Base-by-base conservation (phyloP, 2,888 invertebrate species). In the Thysanoteuthis rhombus region DNA sequence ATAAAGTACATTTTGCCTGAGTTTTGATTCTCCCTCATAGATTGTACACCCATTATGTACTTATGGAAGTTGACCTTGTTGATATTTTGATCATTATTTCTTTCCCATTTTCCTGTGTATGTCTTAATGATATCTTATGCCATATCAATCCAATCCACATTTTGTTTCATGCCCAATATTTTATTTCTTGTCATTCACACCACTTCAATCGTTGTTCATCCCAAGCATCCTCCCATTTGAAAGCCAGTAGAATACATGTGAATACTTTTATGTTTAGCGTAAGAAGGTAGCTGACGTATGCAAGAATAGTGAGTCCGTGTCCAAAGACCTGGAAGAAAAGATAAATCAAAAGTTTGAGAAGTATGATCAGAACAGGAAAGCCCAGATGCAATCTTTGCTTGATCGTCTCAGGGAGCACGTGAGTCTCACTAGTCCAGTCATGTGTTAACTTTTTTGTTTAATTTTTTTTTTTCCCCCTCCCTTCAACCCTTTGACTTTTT, bases 291-390 rank as follows among this genome's bases (percentile, higher is more conserved):
- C 96, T 93, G 96, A 96, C 93, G 95, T 95, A 40, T 96, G 95
- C 94, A 95, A 94, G 94, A 95, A 95, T 94, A 96, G 96, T 94
- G 96, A 96, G 93, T 95, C 94, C 93, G 95, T 96, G 95, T 95
- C 95, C 45, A 96, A 95, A 94, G 96, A 96, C 90, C 95, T 96
- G 93, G 95, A 96, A 93, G 96, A 95, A 93, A 95, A 95, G 94
- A 95, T 96, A 94, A 95, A 95, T 97, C 98, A 98, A 95, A 99
- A 99, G 97, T 98, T 99, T 98, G 98, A 98, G 97, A 98, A 98
- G 94, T 98, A 98, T 96, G 98, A 98, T 96, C 99, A 98, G 97
- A 99, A 99, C 96, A 98, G 99, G 95, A 99, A 99, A 97, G 98
- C 98, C 93, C 98, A 98, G 97, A 98, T 99, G 97, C 98, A 98